phyloP scores from a whole-genome alignment of 2,888 invertebrate species.

The Thereva nobilitata region DNA sequence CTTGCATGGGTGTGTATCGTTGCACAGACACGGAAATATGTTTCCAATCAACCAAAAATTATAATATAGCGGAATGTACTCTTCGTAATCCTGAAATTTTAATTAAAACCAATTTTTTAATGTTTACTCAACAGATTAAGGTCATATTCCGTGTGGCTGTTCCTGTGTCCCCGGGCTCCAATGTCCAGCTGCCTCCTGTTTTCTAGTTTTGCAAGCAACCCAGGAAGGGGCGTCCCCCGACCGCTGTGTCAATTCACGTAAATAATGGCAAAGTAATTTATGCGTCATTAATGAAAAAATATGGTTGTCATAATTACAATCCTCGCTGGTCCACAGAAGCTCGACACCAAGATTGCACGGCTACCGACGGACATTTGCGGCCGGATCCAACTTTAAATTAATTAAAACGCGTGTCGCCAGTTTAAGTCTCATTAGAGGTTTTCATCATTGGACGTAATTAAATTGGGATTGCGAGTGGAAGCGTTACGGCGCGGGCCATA shows the following conservation, averaged over 20 bases:
- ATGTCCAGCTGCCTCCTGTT: slow-evolving; percentile 10
- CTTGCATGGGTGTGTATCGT: too few relatives aligned
- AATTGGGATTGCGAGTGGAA: slow-evolving; percentile 9
- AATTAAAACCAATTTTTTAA: slow-evolving; percentile 34
- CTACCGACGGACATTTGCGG: slow-evolving; percentile 19
- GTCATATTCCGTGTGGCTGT: slow-evolving; percentile 20
- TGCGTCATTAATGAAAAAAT: slow-evolving; percentile 34
- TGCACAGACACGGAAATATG: background rate
- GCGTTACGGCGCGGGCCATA: background rate
- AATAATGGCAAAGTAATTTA: slow-evolving; percentile 35
- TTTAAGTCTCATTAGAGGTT: slow-evolving; percentile 31
- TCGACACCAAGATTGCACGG: slow-evolving; percentile 13
- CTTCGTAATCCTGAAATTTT: slow-evolving; percentile 32
- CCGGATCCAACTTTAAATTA: slow-evolving; percentile 22
- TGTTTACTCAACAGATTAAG: slow-evolving; percentile 32
- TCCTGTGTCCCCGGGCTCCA: background rate
- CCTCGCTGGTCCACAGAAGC: background rate
- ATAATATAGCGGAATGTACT: slow-evolving; percentile 17
- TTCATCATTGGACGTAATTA: slow-evolving; percentile 22
- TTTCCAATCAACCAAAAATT: slow-evolving; percentile 27
- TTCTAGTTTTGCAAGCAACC: slow-evolving; percentile 14
- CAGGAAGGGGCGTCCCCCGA: background rate
- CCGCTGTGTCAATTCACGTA: slow-evolving; percentile 31
- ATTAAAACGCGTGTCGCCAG: slow-evolving; percentile 27
- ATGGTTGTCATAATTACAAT: slow-evolving; percentile 31